Evolutionary conservation across 2,113 vertebrate species (phyloP).

Genomic region (Athene noctua): DNA sequence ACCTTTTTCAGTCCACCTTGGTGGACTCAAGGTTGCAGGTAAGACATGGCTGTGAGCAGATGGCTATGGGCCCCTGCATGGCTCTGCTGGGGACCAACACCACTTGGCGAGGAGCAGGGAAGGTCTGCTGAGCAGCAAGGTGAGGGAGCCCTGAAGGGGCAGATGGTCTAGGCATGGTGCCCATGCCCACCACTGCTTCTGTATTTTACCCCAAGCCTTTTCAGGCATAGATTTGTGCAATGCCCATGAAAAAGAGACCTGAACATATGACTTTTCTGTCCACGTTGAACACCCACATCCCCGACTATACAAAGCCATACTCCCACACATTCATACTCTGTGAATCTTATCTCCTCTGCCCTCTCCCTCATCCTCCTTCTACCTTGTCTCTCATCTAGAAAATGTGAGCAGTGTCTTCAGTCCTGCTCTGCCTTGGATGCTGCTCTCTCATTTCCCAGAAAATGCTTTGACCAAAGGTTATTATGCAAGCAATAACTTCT

Average conservation of each 20-base stretch:
- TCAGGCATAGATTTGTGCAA: neutral
- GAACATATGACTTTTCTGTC: neutral
- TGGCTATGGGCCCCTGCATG: neutral
- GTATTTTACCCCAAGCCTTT: neutral
- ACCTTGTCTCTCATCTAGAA: neutral
- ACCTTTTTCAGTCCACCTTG: neutral
- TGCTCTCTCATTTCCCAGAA: neutral
- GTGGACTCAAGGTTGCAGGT: neutral
- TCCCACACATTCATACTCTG: neutral
- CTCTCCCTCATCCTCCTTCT: neutral
- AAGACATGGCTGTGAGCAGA: neutral
- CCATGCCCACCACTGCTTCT: neutral
- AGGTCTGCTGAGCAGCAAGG: neutral
- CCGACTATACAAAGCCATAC: neutral
- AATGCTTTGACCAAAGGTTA: neutral
- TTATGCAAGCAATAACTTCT: neutral
- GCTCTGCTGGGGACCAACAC: accelerated
- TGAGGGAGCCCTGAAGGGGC: neutral
- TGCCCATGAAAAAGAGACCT: neutral
- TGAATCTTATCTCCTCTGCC: neutral
- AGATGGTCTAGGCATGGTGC: neutral
- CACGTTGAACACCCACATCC: neutral
- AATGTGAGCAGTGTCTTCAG: neutral
- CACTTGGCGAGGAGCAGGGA: neutral
- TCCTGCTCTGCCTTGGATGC: neutral